These are phyloP conservation scores for Sula dactylatra DNA, from an alignment of 2,113 vertebrate species.

Conservation along the genomic window DNA sequence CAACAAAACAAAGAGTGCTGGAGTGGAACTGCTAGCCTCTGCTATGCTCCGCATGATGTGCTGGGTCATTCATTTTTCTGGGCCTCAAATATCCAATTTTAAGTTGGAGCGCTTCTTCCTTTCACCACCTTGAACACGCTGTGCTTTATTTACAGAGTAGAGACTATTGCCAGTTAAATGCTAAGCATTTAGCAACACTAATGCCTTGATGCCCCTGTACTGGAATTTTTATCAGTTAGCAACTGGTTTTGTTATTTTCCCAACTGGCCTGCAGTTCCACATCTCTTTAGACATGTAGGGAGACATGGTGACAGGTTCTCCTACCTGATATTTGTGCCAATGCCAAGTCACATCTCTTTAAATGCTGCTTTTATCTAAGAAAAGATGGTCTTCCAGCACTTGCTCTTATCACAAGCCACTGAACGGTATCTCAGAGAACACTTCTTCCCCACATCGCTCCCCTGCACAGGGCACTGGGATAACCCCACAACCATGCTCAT, in stretches of 20 bases:
- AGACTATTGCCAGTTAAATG: not conserved
- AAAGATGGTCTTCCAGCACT: not conserved
- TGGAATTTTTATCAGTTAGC: not conserved
- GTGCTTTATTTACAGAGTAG: not conserved
- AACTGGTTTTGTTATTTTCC: not conserved
- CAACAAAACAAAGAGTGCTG: not conserved
- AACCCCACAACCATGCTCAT: not conserved
- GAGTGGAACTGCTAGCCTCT: not conserved
- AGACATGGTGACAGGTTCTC: not conserved
- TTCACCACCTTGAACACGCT: not conserved
- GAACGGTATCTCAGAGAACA: not conserved
- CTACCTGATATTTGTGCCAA: not conserved
- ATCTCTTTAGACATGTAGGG: not conserved
- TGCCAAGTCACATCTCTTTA: not conserved
- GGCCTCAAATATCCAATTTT: not conserved
- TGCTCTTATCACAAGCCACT: not conserved
- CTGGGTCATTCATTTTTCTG: not conserved
- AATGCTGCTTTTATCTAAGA: not conserved
- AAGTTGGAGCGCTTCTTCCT: not conserved
- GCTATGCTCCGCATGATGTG: rapidly evolving
- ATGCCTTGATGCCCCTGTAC: not conserved
- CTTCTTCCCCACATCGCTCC: not conserved
- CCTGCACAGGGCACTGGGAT: not conserved
- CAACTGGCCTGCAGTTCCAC: not conserved
- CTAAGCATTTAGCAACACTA: not conserved